Conservation (phyloP, 2,113 vertebrate species). For the Callaeas wilsoni region DNA sequence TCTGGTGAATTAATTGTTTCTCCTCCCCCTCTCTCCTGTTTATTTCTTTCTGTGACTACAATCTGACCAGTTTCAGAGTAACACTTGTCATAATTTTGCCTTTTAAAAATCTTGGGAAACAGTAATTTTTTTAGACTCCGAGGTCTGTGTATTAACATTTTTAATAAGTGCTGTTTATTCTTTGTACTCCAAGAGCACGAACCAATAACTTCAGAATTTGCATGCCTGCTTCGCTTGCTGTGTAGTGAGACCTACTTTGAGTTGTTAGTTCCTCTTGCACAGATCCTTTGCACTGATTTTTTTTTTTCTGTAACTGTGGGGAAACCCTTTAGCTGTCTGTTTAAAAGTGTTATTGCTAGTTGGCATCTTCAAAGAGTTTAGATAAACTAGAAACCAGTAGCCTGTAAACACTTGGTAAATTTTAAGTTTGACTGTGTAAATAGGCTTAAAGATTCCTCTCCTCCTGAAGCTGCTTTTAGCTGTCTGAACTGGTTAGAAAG, state of each 20-base stretch:
- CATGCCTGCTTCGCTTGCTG: neutral
- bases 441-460: neutral
- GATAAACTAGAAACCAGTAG: neutral
- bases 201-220: neutral
- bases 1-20: conserved; percentile 30
- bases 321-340: neutral
- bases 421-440: neutral
- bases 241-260: neutral
- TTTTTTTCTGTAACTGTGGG: neutral
- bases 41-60: neutral
- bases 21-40: conserved; percentile 23
- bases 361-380: neutral
- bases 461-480: neutral
- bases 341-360: neutral
- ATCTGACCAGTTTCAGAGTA: neutral
- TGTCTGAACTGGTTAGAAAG: neutral
- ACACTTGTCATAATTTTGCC: neutral
- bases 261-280: neutral
- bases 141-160: neutral
- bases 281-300: neutral
- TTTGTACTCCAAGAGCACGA: neutral
- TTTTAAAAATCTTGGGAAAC: neutral
- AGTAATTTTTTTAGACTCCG: neutral
- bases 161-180: neutral
- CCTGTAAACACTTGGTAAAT: neutral